Percentiles rank a stretch among this genome's conserved stretches.
Evolutionary conservation across 2,797 vertebrate species (phyloP).

Genomic region (Pachyuromys duprasi): DNA sequence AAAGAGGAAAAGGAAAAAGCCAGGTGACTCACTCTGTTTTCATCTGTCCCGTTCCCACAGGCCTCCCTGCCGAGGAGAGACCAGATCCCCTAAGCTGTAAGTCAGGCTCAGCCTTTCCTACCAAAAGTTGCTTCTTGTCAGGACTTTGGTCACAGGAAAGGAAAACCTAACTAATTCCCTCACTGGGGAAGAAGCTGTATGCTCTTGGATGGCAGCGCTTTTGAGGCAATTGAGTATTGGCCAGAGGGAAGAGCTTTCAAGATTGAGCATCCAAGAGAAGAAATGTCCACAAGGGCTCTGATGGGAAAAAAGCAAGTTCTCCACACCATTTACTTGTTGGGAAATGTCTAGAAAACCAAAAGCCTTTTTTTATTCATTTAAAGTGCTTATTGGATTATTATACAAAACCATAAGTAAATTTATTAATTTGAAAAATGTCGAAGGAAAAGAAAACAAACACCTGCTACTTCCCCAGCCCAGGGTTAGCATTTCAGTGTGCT

Average conservation of each 20-base stretch:
- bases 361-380: background rate
- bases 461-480: background rate
- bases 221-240: background rate
- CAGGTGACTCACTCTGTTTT: too few species aligned
- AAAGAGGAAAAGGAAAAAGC: background rate
- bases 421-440: conserved; percentile 31
- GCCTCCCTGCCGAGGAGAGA: background rate
- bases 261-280: background rate
- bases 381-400: background rate
- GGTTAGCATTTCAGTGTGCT: background rate
- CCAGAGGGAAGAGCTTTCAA: background rate
- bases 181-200: background rate
- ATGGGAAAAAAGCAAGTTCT: background rate
- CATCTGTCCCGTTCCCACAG: too few species aligned
- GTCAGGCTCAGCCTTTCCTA: background rate
- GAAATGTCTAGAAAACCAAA: background rate
- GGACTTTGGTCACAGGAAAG: background rate
- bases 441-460: conserved; percentile 49
- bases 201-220: background rate
- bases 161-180: background rate
- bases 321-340: background rate
- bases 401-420: conserved; percentile 16
- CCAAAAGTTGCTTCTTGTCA: background rate
- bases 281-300: background rate
- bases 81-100: background rate